These are phyloP conservation scores for Micoletzkya japonica DNA, from an alignment of 2,888 invertebrate species.

Conservation along the genomic window DNA sequence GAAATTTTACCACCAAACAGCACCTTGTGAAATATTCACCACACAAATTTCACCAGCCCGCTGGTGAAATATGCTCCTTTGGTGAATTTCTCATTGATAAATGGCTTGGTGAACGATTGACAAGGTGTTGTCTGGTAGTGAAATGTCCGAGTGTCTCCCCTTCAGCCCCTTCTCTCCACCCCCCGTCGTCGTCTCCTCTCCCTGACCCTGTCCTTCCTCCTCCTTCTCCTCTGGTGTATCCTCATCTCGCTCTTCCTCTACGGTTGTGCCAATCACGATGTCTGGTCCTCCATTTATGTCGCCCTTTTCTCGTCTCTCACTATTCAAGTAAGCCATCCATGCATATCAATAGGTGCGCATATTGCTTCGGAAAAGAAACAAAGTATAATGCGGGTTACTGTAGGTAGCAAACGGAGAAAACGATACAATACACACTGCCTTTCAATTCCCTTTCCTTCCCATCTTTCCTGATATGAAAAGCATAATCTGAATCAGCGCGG, in stretches of 20 bases:
- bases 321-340: slow-evolving; percentile 38
- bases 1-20: too few relatives aligned
- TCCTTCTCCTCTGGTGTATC: slow-evolving; percentile 1
- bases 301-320: slow-evolving; percentile 52
- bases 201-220: background rate
- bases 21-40: too few relatives aligned
- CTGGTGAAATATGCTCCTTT: too few relatives aligned
- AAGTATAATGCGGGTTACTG: too few relatives aligned
- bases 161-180: slow-evolving; percentile 12
- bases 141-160: too few relatives aligned
- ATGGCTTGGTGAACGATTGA: background rate
- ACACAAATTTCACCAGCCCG: too few relatives aligned
- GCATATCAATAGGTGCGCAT: background rate
- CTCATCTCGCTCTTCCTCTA: slow-evolving; percentile 21
- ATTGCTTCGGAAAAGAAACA: background rate
- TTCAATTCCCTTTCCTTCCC: too few relatives aligned
- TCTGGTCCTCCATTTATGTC: slow-evolving; percentile 51
- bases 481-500: too few relatives aligned
- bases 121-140: too few relatives aligned
- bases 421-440: too few relatives aligned
- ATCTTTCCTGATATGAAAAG: too few relatives aligned
- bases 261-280: slow-evolving; percentile 31
- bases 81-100: background rate
- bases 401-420: too few relatives aligned
- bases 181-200: slow-evolving; percentile 11